Percentiles rank a stretch among this genome's conserved stretches.
Conservation (phyloP, 2,888 invertebrate genomes). For the Erebia aethiops region DNA sequence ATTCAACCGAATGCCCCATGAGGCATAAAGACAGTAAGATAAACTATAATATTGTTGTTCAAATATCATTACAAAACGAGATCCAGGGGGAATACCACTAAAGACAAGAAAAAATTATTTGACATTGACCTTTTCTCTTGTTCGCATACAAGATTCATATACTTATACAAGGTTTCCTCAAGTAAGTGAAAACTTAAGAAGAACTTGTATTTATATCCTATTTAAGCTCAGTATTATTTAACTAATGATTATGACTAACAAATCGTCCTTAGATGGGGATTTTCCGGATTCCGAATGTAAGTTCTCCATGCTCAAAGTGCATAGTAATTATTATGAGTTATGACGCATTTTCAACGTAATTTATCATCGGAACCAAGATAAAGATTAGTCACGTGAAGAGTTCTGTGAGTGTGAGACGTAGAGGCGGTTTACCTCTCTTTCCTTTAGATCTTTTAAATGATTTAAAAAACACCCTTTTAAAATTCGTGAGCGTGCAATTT, state of each 20-base stretch:
- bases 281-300: background rate
- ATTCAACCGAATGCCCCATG: too few species aligned
- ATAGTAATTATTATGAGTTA: background rate
- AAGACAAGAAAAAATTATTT: too few species aligned
- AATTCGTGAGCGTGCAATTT: background rate
- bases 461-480: background rate
- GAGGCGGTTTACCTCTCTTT: background rate
- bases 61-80: too few species aligned
- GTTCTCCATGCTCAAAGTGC: background rate
- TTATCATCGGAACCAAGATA: background rate
- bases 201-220: background rate
- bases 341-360: conserved; percentile 2
- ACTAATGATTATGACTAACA: too few species aligned
- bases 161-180: too few species aligned
- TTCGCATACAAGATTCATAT: too few species aligned
- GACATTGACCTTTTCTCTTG: too few species aligned
- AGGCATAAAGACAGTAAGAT: too few species aligned
- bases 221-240: background rate
- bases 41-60: too few species aligned
- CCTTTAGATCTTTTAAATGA: background rate
- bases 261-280: background rate
- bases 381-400: background rate
- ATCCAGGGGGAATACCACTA: too few species aligned
- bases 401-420: background rate
- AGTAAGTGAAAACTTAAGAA: background rate